A percentile compares a stretch with the other conserved stretches of the same genome.
These are phyloP conservation scores for Cyclophora punctaria DNA, from an alignment of 2,888 invertebrate genomes.

Conservation along the genomic window DNA sequence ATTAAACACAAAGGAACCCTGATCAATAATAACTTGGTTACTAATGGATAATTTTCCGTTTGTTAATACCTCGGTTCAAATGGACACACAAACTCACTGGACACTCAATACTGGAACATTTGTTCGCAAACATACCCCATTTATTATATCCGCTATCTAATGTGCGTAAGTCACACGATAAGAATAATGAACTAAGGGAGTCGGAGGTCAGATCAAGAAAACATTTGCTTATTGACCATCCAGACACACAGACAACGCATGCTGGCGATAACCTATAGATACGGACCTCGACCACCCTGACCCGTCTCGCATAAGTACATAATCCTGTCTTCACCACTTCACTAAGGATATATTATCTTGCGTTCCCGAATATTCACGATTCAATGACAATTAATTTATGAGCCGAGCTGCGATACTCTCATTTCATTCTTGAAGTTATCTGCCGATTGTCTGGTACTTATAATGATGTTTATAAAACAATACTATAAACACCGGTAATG, in stretches of 20 bases:
- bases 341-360: conserved; percentile 15
- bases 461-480: conserved; percentile 60
- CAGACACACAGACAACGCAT: conserved; percentile 52
- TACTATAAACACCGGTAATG: background rate
- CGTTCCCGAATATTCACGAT: conserved; percentile 10
- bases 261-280: conserved; percentile 57
- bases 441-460: conserved; percentile 35
- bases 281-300: conserved; percentile 40
- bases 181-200: conserved; percentile 46
- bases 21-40: no score
- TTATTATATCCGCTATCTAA: conserved; percentile 68
- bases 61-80: conserved; percentile 29
- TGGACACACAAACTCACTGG: conserved; percentile 39
- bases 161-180: conserved; percentile 60
- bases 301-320: conserved; percentile 30
- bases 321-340: conserved; percentile 31
- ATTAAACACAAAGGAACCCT: conserved; percentile 10
- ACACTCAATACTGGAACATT: conserved; percentile 50
- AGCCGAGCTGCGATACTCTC: conserved; percentile 24
- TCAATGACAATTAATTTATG: conserved; percentile 9
- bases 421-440: conserved; percentile 44
- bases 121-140: conserved; percentile 62
- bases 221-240: conserved; percentile 55
- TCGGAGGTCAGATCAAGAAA: conserved; percentile 59
- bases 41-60: no score